Conservation (phyloP, 2,888 invertebrate genomes). For the Clitarchus hookeri region DNA sequence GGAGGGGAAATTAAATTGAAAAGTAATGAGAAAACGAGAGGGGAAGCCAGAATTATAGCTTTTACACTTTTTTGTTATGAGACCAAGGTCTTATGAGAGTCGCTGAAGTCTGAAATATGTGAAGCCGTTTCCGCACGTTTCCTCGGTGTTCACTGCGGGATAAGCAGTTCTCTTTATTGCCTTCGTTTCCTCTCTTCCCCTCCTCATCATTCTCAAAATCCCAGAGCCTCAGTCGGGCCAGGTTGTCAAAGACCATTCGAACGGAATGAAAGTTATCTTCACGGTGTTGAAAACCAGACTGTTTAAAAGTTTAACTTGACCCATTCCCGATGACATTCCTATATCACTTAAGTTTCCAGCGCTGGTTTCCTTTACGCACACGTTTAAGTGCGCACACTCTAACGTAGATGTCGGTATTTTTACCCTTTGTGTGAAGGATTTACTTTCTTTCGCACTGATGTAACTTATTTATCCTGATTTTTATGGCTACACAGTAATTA, state of each 20-base stretch:
- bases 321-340: background rate
- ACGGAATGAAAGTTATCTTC: background rate
- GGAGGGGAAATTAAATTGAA: slow-evolving; percentile 8
- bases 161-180: background rate
- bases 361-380: no score
- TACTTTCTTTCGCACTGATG: no score
- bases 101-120: slow-evolving; percentile 7
- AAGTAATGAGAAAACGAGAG: background rate
- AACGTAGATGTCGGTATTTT: no score
- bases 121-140: background rate
- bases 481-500: no score
- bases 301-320: background rate
- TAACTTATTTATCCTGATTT: no score
- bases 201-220: background rate
- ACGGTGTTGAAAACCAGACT: background rate
- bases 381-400: no score
- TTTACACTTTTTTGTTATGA: background rate
- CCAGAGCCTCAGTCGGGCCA: background rate
- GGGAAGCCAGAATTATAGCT: background rate
- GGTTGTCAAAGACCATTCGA: background rate
- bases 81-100: background rate
- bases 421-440: no score
- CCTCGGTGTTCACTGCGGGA: background rate
- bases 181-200: background rate
- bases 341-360: background rate